Evolutionary conservation across 2,888 invertebrate genomes (phyloP), one percentile per base, ranked within the genome.

Genomic region (Diarsia rubi): DNA sequence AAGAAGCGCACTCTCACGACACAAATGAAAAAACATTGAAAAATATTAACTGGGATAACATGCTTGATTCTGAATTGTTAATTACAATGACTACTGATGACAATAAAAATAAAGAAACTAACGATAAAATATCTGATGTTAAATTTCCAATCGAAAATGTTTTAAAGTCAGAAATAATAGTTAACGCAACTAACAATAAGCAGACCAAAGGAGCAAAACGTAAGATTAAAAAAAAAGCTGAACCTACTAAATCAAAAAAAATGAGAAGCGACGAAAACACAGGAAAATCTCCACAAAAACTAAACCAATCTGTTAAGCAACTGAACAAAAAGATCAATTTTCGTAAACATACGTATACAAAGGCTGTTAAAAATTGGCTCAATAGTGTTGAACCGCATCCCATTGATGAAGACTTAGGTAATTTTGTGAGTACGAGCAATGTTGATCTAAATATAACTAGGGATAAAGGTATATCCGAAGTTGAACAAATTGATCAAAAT

Each of bases 361-460:
- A 91, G 73, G 82, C 90, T 27, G 92, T 96, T 8, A 93, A 93
- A 78, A 93, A 92, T 76, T 96, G 96, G 96, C 89, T 96, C 1
- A 82, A 91, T 57, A 85, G 90, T 68, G 82, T 94, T 1, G 85
- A 92, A 63, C 73, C 86, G 3, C 81, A 90, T 72, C 16, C 77
- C 11, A 79, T 84, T n/a, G 81, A 86, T 27, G 82, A 83, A 71
- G 73, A 73, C 19, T 21, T 64, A 21, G n/a, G 5, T 59, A 54
- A 77, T 44, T 83, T 60, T 47, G 67, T 19, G 31, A 49, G 69
- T 19, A n/a, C 44, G 27, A 31, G 19, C 31, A n/a, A 57, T 27
- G 49, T 27, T n/a, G 45, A 37, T 44, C 42, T 57, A 27, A 65
- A 14, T 57, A 44, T 47, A 27, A 19, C 31, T 57, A 31, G 44